Evolutionary conservation across 1,140 invertebrate genomes (phyloP).

Genomic region (Drosophila grimshawi): DNA sequence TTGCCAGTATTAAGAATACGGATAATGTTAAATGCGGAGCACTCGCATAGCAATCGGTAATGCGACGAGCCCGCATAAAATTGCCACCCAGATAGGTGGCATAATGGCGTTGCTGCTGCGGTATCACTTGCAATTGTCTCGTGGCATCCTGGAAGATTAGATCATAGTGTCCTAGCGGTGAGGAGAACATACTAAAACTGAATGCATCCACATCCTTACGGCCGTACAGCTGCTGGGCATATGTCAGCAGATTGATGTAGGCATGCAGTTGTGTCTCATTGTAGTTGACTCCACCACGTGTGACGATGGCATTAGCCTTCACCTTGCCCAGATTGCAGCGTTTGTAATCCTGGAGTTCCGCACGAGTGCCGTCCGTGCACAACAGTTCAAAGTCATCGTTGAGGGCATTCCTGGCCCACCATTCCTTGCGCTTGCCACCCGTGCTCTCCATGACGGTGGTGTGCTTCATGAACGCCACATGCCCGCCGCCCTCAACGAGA

Average conservation of each 20-base stretch:
- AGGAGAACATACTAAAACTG: conserved; percentile 96
- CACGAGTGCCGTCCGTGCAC: conserved; percentile 95
- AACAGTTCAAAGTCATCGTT: conserved; percentile 96
- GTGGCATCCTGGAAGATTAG: conserved; percentile 97
- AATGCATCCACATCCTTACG: conserved; percentile 93
- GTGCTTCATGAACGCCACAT: conserved; percentile 97
- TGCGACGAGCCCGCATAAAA: conserved; percentile 90
- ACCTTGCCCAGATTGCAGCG: conserved; percentile 96
- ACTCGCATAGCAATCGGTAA: conserved; percentile 91
- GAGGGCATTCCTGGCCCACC: conserved; percentile 96
- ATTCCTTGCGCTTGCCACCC: conserved; percentile 94
- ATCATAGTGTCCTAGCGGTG: conserved; percentile 91
- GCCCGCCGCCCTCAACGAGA: conserved; percentile 96
- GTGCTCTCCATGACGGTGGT: conserved; percentile 96
- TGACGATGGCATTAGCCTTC: conserved; percentile 95
- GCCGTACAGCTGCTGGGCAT: conserved; percentile 96
- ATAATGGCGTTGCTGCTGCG: conserved; percentile 87
- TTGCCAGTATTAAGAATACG: conserved; percentile 49
- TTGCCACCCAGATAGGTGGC: conserved; percentile 89
- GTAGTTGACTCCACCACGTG: conserved; percentile 89
- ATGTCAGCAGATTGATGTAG: conserved; percentile 94
- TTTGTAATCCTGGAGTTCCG: conserved; percentile 91
- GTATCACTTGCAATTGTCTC: conserved; percentile 91
- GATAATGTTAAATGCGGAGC: conserved; percentile 68
- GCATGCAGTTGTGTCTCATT: conserved; percentile 93